Base-by-base conservation (phyloP, 2,797 vertebrate genomes). In the Adelosebastes latens region DNA sequence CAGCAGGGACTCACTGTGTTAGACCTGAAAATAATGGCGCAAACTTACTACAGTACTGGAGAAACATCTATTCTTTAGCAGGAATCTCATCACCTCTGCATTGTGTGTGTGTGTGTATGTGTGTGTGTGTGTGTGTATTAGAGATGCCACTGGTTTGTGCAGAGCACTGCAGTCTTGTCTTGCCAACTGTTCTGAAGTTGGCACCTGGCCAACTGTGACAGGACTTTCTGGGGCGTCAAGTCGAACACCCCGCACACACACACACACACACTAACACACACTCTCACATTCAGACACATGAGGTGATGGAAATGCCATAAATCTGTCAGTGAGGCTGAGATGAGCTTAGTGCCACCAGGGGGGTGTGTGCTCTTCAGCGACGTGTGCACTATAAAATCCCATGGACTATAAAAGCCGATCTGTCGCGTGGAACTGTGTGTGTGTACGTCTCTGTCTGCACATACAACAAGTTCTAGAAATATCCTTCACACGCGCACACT, bases 161-260 rank as follows among this genome's bases (percentile, higher is more conserved):
- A 73, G 83, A 87, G 84, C 90, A 75, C 82, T 85, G 89, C 89
- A 89, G 88, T 93, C 91, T 89, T 74, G 81, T 90, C 86, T 89
- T 81, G 84, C 91, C 90, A 92, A 91, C 81, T 87, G 90, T 91
- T 93, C 80, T 63, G 74, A 76, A 80, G 61, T 56, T 93, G 94
- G 92, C 91, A 85, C 68, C 66, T 63, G 82, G 91, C 94, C 94
- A 95, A 93, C 83, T 92, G 92, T 94, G 94, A 94, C 93, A 92
- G 87, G 91, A 88, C 82, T 90, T 90, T 88, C 87, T 87, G 83
- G 84, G 83, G 82, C 78, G 73, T 90, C 87, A 84, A 85, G 89
- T 87, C 31, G 53, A 90, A 86, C 73, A 77, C 42, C 31, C 22
- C 32, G 55, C 58, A 24, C 27, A 32, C 46, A 72, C 22, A 16